phyloP scores from a whole-genome alignment of 1,140 invertebrate species.

The Acromyrmex heyeri region DNA sequence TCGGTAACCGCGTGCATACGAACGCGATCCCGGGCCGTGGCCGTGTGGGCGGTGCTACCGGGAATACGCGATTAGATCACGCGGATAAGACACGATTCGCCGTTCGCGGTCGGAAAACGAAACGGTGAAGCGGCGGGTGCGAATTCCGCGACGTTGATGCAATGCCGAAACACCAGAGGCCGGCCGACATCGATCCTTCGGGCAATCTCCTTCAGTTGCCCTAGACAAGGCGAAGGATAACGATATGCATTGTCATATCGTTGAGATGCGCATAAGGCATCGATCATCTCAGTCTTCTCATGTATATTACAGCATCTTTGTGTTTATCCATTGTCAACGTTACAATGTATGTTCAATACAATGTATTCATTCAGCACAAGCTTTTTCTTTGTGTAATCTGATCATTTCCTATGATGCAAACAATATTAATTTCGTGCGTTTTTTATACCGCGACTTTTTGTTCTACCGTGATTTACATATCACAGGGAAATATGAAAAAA shows the following conservation, averaged over 20 bases:
- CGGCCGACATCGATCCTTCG: conserved; percentile 2
- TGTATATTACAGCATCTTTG: not conserved
- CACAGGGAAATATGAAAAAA: not conserved
- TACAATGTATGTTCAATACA: not conserved
- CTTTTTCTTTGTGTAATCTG: conserved; percentile 18
- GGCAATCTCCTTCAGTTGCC: conserved; percentile 19
- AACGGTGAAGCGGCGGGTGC: conserved; percentile 3
- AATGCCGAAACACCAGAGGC: not conserved
- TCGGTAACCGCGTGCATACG: conserved; percentile 63
- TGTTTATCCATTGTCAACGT: not conserved
- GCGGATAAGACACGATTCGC: conserved; percentile 52
- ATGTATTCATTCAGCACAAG: not conserved
- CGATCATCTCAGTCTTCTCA: conserved; percentile 18
- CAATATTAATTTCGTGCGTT: not conserved
- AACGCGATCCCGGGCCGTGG: not conserved
- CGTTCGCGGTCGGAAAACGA: conserved; percentile 15
- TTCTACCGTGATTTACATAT: not conserved
- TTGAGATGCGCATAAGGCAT: not conserved
- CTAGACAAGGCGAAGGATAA: conserved; percentile 28
- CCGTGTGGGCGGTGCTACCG: conserved; percentile 42
- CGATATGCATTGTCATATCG: conserved; percentile 26
- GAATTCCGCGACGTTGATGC: conserved; percentile 63
- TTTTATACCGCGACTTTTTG: not conserved
- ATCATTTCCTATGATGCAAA: conserved; percentile 8
- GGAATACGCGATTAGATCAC: conserved; percentile 62